Evolutionary conservation across 2,113 vertebrate species (phyloP).

Genomic region (Garra rufa): DNA sequence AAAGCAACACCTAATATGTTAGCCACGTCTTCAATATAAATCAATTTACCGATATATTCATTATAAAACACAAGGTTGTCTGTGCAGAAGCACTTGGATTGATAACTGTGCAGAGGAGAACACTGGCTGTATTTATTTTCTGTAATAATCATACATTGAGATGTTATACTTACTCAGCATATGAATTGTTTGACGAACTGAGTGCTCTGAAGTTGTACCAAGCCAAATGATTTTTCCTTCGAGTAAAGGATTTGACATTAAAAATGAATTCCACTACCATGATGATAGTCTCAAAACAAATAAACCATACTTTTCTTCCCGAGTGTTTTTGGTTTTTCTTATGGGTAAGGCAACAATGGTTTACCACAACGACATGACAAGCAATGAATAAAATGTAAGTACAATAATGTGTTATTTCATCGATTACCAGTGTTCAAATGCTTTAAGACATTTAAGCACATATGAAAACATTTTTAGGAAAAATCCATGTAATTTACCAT

Average conservation of each 20-base stretch:
- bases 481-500: too few relatives aligned
- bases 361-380: neutral
- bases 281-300: conserved; percentile 43
- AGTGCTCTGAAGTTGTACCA: conserved; percentile 31
- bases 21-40: neutral
- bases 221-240: conserved; percentile 2
- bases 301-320: conserved; percentile 56
- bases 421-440: too few relatives aligned
- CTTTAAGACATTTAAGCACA: too few relatives aligned
- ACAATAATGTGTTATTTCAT: neutral
- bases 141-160: neutral
- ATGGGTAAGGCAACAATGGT: neutral
- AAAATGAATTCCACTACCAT: conserved; percentile 25
- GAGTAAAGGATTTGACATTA: neutral
- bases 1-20: neutral
- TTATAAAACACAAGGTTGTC: neutral
- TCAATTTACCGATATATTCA: neutral
- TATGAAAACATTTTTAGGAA: too few relatives aligned
- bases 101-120: neutral
- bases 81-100: neutral
- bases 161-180: neutral
- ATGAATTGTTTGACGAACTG: neutral
- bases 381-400: neutral
- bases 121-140: neutral
- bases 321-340: conserved; percentile 25